Evolutionary conservation across 2,797 vertebrate genomes (phyloP).

Genomic region (Telmatherina bonti): DNA sequence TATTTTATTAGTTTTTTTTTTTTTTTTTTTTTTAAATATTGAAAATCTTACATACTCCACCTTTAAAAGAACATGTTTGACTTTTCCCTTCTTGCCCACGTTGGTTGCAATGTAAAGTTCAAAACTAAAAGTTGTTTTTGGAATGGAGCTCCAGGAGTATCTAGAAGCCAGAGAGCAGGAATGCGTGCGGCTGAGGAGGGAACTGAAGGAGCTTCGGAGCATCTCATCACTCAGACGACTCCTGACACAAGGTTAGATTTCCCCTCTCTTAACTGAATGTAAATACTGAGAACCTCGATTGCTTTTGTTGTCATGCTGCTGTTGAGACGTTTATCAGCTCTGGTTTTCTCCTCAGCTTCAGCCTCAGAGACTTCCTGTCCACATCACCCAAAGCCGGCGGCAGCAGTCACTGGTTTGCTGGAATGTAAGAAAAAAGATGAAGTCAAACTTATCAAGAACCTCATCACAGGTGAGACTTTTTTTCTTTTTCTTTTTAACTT

Average conservation of each 20-base stretch:
- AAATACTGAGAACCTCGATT: neutral
- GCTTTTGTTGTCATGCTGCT: neutral
- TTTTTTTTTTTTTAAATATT: too few species aligned
- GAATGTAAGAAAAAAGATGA: constrained; percentile 84
- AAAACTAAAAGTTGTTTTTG: constrained; percentile 26
- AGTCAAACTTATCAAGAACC: constrained; percentile 82
- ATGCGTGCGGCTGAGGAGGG: constrained; percentile 76
- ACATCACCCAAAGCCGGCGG: constrained; percentile 22
- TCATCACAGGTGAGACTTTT: constrained; percentile 83
- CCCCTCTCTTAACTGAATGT: neutral
- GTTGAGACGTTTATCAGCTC: neutral
- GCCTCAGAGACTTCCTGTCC: constrained; percentile 40
- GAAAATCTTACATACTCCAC: too few species aligned
- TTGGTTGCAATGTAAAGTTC: neutral
- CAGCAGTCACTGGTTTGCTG: constrained; percentile 76
- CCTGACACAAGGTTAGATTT: constrained; percentile 71
- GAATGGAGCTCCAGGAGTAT: constrained; percentile 78
- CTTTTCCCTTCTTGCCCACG: neutral
- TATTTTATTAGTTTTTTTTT: too few species aligned
- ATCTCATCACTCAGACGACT: constrained; percentile 71
- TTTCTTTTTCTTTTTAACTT: too few species aligned
- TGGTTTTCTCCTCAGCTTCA: constrained; percentile 42
- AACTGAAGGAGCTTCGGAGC: constrained; percentile 78
- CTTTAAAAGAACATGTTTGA: neutral
- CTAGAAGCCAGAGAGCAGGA: constrained; percentile 80